Evolutionary conservation across 1,140 invertebrate genomes (phyloP).

Genomic region (Doryteuthis pealeii): DNA sequence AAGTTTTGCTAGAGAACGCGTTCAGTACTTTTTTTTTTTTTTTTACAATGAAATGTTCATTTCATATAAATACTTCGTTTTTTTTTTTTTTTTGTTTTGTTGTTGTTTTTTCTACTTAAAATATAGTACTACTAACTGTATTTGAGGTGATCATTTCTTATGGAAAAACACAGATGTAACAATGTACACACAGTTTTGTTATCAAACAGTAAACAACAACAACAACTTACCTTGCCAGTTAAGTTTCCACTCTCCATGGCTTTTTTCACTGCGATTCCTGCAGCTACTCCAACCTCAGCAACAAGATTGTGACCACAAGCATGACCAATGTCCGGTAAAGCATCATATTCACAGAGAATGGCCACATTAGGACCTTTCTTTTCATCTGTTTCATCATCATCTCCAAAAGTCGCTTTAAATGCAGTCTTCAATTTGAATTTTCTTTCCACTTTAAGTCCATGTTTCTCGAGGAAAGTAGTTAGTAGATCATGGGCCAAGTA

Average conservation of each 20-base stretch:
- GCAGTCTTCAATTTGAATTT: slow-evolving; percentile 44
- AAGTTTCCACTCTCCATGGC: slow-evolving; percentile 33
- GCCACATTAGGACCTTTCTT: slow-evolving; percentile 40
- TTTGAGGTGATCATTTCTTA: too few species aligned
- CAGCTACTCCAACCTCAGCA: slow-evolving; percentile 54
- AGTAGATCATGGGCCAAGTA: slow-evolving; percentile 45
- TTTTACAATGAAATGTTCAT: too few species aligned
- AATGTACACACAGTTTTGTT: too few species aligned
- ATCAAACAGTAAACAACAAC: too few species aligned
- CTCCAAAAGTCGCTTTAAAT: slow-evolving; percentile 44
- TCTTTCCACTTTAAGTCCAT: slow-evolving; percentile 45
- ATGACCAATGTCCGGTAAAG: slow-evolving; percentile 58
- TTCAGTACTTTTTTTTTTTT: too few species aligned
- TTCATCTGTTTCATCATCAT: background rate
- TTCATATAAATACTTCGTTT: too few species aligned
- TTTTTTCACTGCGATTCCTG: slow-evolving; percentile 51
- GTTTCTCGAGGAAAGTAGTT: slow-evolving; percentile 41
- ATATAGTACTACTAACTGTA: too few species aligned
- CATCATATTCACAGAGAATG: slow-evolving; percentile 60
- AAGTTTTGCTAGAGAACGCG: too few species aligned
- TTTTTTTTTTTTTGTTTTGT: too few species aligned
- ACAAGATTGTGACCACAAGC: slow-evolving; percentile 61
- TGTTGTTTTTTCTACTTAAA: too few species aligned
- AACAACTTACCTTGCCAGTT: slow-evolving; percentile 27
- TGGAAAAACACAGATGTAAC: too few species aligned